Evolutionary conservation across 2,888 invertebrate species (phyloP).

Genomic region (Aspidiotus rigidus): DNA sequence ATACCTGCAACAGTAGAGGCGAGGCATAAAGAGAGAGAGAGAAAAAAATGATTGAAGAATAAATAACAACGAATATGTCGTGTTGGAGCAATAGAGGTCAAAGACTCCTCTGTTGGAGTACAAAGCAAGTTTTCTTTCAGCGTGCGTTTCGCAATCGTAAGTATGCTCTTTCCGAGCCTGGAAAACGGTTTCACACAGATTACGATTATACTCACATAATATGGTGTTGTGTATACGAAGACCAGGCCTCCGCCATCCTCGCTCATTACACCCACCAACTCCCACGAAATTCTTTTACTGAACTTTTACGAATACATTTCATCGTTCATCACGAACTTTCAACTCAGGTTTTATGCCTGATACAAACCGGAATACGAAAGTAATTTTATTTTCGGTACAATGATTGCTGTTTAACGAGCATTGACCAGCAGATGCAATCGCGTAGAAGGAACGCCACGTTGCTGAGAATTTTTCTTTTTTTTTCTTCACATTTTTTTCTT

Average conservation of each 20-base stretch:
- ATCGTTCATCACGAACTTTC: conserved; percentile 1
- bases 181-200: not conserved
- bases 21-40: too few relatives aligned
- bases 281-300: conserved; percentile 26
- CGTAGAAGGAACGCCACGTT: too few relatives aligned
- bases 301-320: conserved; percentile 12
- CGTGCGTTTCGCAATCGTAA: not conserved
- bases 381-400: too few relatives aligned
- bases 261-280: conserved; percentile 27
- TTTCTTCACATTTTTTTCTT: too few relatives aligned
- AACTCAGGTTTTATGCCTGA: not conserved
- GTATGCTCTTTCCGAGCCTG: not conserved
- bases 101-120: not conserved
- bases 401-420: too few relatives aligned
- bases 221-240: too few relatives aligned
- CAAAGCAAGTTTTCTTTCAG: conserved; percentile 2
- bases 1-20: too few relatives aligned
- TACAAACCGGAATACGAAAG: too few relatives aligned
- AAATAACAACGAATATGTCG: not conserved
- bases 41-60: too few relatives aligned
- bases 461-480: too few relatives aligned
- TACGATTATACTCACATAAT: not conserved
- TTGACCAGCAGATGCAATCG: too few relatives aligned
- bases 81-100: not conserved
- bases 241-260: not conserved